Percentiles rank a stretch among this genome's conserved stretches.
These are phyloP conservation scores for Volucella zonaria DNA, from an alignment of 2,888 invertebrate species.

Conservation along the genomic window DNA sequence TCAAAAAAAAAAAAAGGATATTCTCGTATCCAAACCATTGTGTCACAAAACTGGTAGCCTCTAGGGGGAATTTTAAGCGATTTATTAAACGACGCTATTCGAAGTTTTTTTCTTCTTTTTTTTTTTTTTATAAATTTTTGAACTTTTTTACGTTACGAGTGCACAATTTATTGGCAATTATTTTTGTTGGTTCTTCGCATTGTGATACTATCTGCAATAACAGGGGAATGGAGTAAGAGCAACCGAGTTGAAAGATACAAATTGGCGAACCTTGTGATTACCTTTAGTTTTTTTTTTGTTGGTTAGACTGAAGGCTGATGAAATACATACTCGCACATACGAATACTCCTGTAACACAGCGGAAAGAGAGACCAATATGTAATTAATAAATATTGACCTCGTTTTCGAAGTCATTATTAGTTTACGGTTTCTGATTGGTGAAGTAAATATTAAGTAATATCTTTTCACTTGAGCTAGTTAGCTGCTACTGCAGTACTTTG, in stretches of 20 bases:
- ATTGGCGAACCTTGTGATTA: constrained; percentile 13
- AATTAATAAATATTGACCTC: constrained; percentile 59
- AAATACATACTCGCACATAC: background rate
- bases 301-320: constrained; percentile 4
- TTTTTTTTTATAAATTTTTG: constrained; percentile 4
- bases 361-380: constrained; percentile 27
- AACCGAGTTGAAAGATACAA: constrained; percentile 46
- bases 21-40: no score
- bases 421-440: constrained; percentile 31
- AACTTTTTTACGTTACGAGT: constrained; percentile 12
- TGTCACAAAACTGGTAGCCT: background rate
- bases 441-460: constrained; percentile 38
- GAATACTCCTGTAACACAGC: background rate
- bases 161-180: constrained; percentile 69
- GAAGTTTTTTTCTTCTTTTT: constrained; percentile 21
- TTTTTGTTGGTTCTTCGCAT: constrained; percentile 15
- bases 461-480: constrained; percentile 53
- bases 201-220: background rate
- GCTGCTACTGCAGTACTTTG: background rate
- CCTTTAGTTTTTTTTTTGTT: constrained; percentile 7
- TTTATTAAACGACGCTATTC: constrained; percentile 67
- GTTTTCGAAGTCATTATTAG: constrained; percentile 52
- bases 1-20: no score
- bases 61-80: constrained; percentile 61
- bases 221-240: constrained; percentile 26